A percentile compares a stretch with the other conserved stretches of the same genome.
Conservation (phyloP, 2,113 vertebrate genomes). For the Colinus virginianus region DNA sequence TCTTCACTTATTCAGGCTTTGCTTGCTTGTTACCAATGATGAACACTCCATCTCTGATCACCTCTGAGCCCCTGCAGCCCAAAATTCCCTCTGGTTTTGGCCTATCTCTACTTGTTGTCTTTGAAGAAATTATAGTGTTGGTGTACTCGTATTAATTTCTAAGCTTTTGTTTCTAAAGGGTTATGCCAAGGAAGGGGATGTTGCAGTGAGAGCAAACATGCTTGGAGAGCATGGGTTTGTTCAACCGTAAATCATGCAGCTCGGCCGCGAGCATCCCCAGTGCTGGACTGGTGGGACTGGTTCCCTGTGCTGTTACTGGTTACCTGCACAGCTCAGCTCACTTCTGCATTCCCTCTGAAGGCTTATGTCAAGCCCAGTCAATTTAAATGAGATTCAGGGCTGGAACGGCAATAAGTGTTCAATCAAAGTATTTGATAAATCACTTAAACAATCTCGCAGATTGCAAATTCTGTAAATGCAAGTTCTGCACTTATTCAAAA, state of each 20-base stretch:
- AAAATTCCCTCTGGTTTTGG: neutral
- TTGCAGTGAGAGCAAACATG: neutral
- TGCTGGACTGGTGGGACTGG: neutral
- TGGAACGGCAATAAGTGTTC: slow-evolving; percentile 59
- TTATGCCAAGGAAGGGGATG: neutral
- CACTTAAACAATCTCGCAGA: slow-evolving; percentile 71
- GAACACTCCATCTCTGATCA: neutral
- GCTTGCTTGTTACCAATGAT: neutral
- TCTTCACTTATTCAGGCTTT: neutral
- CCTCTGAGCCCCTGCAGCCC: neutral
- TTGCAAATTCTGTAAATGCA: slow-evolving; percentile 72
- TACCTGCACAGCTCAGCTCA: too few species aligned
- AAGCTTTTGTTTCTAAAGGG: neutral
- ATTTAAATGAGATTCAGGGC: slow-evolving; percentile 66
- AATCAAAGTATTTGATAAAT: slow-evolving; percentile 74
- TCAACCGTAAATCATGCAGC: neutral
- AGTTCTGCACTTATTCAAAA: slow-evolving; percentile 69
- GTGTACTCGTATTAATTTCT: neutral
- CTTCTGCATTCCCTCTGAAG: neutral
- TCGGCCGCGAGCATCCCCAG: too few species aligned
- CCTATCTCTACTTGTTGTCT: neutral
- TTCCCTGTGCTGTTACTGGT: neutral
- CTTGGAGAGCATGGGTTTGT: neutral
- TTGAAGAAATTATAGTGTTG: neutral
- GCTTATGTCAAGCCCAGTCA: slow-evolving; percentile 57